phyloP scores from a whole-genome alignment of 2,113 vertebrate genomes.

The Gymnarchus niloticus region DNA sequence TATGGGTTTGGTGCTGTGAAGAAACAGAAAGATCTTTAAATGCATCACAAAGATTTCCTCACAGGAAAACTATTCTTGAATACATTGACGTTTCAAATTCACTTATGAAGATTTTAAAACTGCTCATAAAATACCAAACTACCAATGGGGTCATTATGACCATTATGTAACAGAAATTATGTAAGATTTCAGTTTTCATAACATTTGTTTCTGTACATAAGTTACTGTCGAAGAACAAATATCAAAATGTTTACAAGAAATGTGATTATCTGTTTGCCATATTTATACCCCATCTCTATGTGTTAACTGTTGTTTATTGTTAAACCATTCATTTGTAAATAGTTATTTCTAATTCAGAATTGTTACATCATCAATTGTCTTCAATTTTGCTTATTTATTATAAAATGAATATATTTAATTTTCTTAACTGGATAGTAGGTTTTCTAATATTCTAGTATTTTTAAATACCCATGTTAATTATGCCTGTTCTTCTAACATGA shows the following conservation, averaged over 20 bases:
- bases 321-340: background rate
- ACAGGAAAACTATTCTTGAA: background rate
- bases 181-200: no score
- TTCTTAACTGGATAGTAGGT: background rate
- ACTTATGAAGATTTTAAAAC: background rate
- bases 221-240: no score
- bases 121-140: background rate
- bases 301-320: no score
- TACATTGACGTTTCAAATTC: background rate
- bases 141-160: background rate
- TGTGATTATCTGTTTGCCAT: background rate
- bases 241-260: no score
- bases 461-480: no score
- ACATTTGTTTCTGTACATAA: no score
- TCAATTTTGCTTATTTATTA: background rate
- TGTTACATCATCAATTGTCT: background rate
- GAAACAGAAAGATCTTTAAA: background rate
- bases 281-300: no score
- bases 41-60: background rate
- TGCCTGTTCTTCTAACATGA: no score
- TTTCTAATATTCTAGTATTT: no score
- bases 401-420: background rate
- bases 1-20: constrained; percentile 48
- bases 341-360: background rate
- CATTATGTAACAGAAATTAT: no score